These are phyloP conservation scores for Battus philenor DNA, from an alignment of 1,140 invertebrate genomes.

Conservation along the genomic window DNA sequence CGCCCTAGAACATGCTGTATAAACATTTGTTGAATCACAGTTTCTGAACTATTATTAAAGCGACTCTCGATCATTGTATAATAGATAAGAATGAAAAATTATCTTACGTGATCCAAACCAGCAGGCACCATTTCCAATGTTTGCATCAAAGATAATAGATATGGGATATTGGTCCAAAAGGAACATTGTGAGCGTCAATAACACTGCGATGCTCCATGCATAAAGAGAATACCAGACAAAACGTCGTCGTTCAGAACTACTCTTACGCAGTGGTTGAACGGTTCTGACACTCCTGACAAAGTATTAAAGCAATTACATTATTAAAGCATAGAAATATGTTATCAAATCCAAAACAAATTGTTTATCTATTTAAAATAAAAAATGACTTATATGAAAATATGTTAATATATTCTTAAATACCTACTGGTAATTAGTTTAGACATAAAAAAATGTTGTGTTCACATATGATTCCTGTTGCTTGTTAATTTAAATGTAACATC, in stretches of 20 bases:
- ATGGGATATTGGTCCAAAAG: slow-evolving; percentile 70
- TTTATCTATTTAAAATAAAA: too few relatives aligned
- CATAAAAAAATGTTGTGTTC: background rate
- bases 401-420: too few relatives aligned
- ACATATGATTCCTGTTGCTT: too few relatives aligned
- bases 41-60: too few relatives aligned
- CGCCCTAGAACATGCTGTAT: background rate
- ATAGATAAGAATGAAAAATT: slow-evolving; percentile 1
- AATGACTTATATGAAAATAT: too few relatives aligned
- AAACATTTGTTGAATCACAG: background rate
- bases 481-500: too few relatives aligned
- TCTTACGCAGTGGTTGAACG: slow-evolving; percentile 62
- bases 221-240: slow-evolving; percentile 79
- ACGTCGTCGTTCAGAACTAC: slow-evolving; percentile 63
- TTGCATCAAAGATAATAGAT: slow-evolving; percentile 59
- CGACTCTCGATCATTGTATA: too few relatives aligned
- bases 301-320: slow-evolving; percentile 6
- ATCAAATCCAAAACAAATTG: too few relatives aligned
- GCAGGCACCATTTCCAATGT: slow-evolving; percentile 73
- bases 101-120: slow-evolving; percentile 76
- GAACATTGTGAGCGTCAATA: slow-evolving; percentile 69
- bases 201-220: slow-evolving; percentile 77
- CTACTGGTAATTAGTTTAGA: background rate
- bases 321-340: background rate
- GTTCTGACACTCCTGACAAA: slow-evolving; percentile 55